Conservation (phyloP, 2,888 invertebrate species). For the Thalpophila matura region DNA sequence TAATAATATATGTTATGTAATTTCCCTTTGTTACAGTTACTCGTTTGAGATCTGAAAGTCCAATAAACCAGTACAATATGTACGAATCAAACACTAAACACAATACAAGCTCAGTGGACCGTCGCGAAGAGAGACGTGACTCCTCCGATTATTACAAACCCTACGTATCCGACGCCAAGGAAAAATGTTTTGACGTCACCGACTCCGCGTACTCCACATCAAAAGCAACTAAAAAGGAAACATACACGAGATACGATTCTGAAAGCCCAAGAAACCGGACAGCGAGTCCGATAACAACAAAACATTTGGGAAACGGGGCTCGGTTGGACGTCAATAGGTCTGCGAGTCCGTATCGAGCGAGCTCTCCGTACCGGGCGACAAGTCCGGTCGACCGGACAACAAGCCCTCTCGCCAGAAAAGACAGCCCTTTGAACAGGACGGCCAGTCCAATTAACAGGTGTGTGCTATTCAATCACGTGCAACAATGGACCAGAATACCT, state of each 20-base stretch:
- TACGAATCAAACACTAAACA: slow-evolving; percentile 84
- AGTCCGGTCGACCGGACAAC: slow-evolving; percentile 88
- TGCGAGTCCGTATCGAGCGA: slow-evolving; percentile 80
- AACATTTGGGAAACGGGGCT: slow-evolving; percentile 89
- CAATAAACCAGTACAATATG: slow-evolving; percentile 83
- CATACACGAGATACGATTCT: slow-evolving; percentile 81
- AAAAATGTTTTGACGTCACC: slow-evolving; percentile 84
- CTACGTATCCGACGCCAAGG: slow-evolving; percentile 81
- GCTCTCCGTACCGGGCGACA: slow-evolving; percentile 83
- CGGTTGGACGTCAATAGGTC: slow-evolving; percentile 88
- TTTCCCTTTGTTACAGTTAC: slow-evolving; percentile 78
- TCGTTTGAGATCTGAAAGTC: slow-evolving; percentile 86
- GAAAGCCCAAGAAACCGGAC: slow-evolving; percentile 87
- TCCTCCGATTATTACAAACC: slow-evolving; percentile 86
- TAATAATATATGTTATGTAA: slow-evolving; percentile 2
- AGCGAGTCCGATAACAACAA: slow-evolving; percentile 88
- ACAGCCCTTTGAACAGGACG: slow-evolving; percentile 88
- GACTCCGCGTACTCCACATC: slow-evolving; percentile 86
- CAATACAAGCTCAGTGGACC: slow-evolving; percentile 81
- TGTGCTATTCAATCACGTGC: slow-evolving; percentile 47
- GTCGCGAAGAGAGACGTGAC: slow-evolving; percentile 85
- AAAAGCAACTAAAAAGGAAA: slow-evolving; percentile 82
- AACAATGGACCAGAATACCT: slow-evolving; percentile 29
- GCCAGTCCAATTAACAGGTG: slow-evolving; percentile 90
- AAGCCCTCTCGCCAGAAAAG: slow-evolving; percentile 90